Evolutionary conservation across 2,888 invertebrate genomes (phyloP), one percentile per base, ranked within the genome.

Genomic region (Quadriops clusia): DNA sequence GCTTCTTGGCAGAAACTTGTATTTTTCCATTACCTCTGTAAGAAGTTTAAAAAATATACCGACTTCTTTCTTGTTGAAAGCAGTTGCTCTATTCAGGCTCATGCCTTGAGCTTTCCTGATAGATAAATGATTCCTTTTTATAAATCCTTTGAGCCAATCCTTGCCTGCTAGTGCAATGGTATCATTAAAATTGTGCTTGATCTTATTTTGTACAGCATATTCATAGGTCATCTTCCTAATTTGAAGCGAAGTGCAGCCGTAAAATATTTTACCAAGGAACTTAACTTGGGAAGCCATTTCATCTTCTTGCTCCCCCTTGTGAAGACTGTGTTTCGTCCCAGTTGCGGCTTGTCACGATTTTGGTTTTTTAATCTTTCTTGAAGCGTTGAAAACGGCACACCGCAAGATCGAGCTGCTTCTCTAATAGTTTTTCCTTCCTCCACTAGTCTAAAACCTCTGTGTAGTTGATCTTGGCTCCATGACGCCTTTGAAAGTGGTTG

Each of bases 71-170:
- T 39, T 44, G 28, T 44, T 53, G 30, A 53, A 53, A 24, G 43
- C 44, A 15, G 37, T 38, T 14, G 46, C 38, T 11, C 49, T 25
- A 31, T 48, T 47, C 6, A 53, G 36, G 29, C 46, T 49, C 3
- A 46, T 51, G 17, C 44, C 48, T 33, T 51, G 49, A n/a, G 49
- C 43, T 29, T 50, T 41, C 17, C 46, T 36, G 13, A 50, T 32
- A 32, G 42, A 32, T 29, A 49, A 32, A 16, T 26, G 28, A 34
- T 48, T 39, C 37, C 45, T 43, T 11, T 20, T 37, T 20, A 37
- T 26, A 35, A 46, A 46, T 4, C 38, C 39, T 18, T 38, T 15
- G 5, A 43, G 29, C 40, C 44, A 44, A 33, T 41, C 43, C 10
- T 23, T 17, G 20, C 43, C 42, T 11, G 29, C 22, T 3, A 9